Evolutionary conservation across 2,797 vertebrate genomes (phyloP), one percentile per base, ranked within the genome.

Genomic region (Sebastes trivittatus): DNA sequence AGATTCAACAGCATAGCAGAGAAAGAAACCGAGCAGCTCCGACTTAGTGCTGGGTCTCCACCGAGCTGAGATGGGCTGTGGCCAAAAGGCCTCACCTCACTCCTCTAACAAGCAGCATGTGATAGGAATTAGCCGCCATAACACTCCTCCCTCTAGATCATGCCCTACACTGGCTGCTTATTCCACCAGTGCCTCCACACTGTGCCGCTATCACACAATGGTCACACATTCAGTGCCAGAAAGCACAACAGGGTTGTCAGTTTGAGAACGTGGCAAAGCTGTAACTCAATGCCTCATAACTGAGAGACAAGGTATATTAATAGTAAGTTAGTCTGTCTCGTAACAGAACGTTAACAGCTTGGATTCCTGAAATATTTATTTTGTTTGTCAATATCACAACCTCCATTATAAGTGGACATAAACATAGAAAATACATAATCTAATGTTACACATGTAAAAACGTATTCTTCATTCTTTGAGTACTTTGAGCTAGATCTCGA

Each of bases 51-150:
- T 64, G 30, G 16, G 18, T 61, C 55, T 71, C 34, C 23, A 18
- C 42, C 59, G 29, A 69, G 71, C 77, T 14, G 75, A 80, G 59
- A 61, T 18, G 55, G 80, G 49, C 76, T 72, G 60, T 4, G 66
- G 66, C 81, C 58, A 65, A 72, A 77, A 74, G 68, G 65, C 80
- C 81, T 87, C 68, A 78, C 69, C 85, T 80, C 38, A 56, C 84
- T 84, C 72, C 59, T 62, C 59, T 91, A 94, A 94, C 93, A 62
- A 82, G 82, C 74, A 93, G 88, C 95, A 96, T 95, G 95, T 96
- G 95, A 96, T 79, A 78, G 85, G 93, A 82, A 94, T 96, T 95
- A 96, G 80, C 62, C 49, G 13, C 82, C 60, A 78, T 75, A 56
- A 54, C 83, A 64, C 81, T 76, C 83, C 76, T 75, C 79, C 78